Evolutionary conservation across 2,797 vertebrate genomes (phyloP).

Genomic region (Gymnothorax javanicus): DNA sequence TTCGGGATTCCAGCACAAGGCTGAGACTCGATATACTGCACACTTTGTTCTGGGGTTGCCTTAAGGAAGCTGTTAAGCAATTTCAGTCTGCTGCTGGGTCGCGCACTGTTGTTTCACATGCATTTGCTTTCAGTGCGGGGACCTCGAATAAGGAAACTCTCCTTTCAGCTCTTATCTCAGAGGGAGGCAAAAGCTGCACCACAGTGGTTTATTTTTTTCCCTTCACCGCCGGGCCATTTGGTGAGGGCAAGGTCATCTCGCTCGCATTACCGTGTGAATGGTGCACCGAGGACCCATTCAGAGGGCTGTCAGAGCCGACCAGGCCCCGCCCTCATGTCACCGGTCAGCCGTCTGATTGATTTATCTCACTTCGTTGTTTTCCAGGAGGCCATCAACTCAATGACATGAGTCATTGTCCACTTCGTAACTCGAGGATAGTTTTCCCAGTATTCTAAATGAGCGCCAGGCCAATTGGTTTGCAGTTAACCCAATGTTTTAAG

Average conservation of each 20-base stretch:
- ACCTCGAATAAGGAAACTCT: slow-evolving; percentile 23
- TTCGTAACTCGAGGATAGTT: not conserved
- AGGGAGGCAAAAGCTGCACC: slow-evolving; percentile 10
- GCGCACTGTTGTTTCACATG: not conserved
- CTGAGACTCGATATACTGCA: not conserved
- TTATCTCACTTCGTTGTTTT: slow-evolving; percentile 27
- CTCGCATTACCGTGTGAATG: slow-evolving; percentile 26
- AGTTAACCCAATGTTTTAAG: slow-evolving; percentile 15
- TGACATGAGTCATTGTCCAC: slow-evolving; percentile 15
- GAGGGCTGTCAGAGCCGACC: not conserved
- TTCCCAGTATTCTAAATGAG: slow-evolving; percentile 16
- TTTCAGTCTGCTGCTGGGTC: not conserved
- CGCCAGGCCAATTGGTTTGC: not conserved
- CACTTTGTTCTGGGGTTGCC: not conserved
- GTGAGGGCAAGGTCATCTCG: slow-evolving; percentile 29
- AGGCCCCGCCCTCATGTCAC: slow-evolving; percentile 20
- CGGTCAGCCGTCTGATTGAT: not conserved
- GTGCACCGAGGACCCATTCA: slow-evolving; percentile 21
- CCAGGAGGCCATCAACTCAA: not conserved
- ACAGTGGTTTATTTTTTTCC: slow-evolving; percentile 19
- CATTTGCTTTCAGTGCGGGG: not conserved
- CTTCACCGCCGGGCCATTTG: slow-evolving; percentile 10
- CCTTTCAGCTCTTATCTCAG: slow-evolving; percentile 26
- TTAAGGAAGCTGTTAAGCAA: slow-evolving; percentile 9
- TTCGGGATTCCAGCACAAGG: not conserved